Evolutionary conservation across 2,888 invertebrate genomes (phyloP).

Genomic region (Aleiodes alternator): DNA sequence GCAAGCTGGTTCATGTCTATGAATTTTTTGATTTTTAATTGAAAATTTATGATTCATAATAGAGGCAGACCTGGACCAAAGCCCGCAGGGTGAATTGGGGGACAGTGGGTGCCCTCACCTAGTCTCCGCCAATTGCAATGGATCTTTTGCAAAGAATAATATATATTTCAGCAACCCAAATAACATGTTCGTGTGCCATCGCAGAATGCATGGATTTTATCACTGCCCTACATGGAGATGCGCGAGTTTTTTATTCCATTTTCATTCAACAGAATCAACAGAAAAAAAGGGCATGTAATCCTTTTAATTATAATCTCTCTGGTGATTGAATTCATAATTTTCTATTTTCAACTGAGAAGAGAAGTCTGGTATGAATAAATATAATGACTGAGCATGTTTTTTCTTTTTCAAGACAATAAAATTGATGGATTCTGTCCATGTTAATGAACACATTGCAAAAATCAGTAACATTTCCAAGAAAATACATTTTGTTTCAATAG

Average conservation of each 20-base stretch:
- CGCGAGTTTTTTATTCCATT: constrained; percentile 7
- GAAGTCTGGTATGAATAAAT: constrained; percentile 30
- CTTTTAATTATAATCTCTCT: not conserved
- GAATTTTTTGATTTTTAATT: not conserved
- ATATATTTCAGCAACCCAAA: constrained; percentile 17
- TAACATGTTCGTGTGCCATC: constrained; percentile 19
- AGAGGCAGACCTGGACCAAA: constrained; percentile 79
- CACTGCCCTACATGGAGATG: constrained; percentile 27
- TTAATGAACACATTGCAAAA: no score
- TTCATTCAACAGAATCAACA: not conserved
- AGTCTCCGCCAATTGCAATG: constrained; percentile 2
- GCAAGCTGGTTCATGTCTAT: no score
- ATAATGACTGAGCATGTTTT: constrained; percentile 9
- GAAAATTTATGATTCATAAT: constrained; percentile 41
- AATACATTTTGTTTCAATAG: no score
- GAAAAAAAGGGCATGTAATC: no score
- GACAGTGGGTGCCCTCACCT: constrained; percentile 28
- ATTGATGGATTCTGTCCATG: no score
- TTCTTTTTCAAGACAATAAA: no score
- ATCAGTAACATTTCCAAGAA: no score
- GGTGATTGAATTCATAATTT: constrained; percentile 4
- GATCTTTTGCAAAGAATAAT: constrained; percentile 3
- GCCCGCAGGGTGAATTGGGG: constrained; percentile 79
- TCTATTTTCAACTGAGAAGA: not conserved
- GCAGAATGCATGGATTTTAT: constrained; percentile 21